Base-by-base conservation (phyloP, 2,888 invertebrate species). In the Parnassius apollo region DNA sequence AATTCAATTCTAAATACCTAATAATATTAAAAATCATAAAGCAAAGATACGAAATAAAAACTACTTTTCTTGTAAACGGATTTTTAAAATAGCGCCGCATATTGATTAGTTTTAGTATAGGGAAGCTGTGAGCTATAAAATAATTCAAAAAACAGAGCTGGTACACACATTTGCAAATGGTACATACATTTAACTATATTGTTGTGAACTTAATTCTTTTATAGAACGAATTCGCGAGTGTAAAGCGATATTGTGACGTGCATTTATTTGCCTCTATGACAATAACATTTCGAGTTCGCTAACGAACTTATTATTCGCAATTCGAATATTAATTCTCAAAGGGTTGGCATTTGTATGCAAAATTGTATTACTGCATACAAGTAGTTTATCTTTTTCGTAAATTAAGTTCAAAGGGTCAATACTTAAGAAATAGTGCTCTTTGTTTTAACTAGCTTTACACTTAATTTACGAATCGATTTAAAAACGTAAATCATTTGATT, bases 231-330 rank as follows among this genome's bases (percentile, higher is more conserved):
- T 77, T 76, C 71, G 71, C 69, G 46, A 56, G 71, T 74, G 71
- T 65, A 70, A 70, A 74, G 76, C 75, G 49, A 69, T 76, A 80
- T 75, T 75, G 80, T 82, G 82, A 80, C 75, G 77, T 74, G 76
- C 73, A 73, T 75, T 73, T 77, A 75, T 76, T 76, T 76, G 69
- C 71, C 67, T 67, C 71, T 68, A 75, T 73, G 73, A 78, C 82
- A 82, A 74, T 81, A 81, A 62, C 75, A 73, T 70, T 75, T 76
- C 72, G 78, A 75, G 78, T 77, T 72, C 75, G 69, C 83, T 84
- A 84, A 84, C 83, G 82, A 84, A 84, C 84, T 83, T 84, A 84
- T 83, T 83, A 84, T 84, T 83, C 58, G 62, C 42, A 58, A 55
- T 58, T 58, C 73, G 74, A 73, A 78, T 75, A 71, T 74, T 75